Evolutionary conservation across 2,888 invertebrate genomes (phyloP).

Genomic region (Cheilosia urbana): DNA sequence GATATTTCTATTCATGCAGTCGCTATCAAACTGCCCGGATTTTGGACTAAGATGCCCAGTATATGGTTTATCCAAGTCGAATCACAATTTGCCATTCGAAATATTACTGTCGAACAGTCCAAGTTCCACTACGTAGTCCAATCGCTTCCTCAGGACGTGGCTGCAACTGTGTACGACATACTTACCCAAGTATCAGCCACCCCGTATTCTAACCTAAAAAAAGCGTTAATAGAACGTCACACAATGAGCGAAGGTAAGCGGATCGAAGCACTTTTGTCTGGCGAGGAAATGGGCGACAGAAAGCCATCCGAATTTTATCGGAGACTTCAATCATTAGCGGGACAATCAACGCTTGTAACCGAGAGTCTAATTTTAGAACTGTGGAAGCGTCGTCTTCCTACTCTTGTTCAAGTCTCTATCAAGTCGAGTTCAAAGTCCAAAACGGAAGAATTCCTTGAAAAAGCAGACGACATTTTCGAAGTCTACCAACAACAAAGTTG

Average conservation of each 20-base stretch:
- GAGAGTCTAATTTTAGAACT: conserved; percentile 28
- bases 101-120: conserved; percentile 1
- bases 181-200: background rate
- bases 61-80: conserved; percentile 21
- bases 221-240: conserved; percentile 18
- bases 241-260: conserved; percentile 3
- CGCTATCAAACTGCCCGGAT: conserved; percentile 12
- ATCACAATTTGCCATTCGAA: background rate
- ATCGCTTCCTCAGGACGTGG: conserved; percentile 6
- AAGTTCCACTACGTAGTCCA: conserved; percentile 11
- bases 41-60: conserved; percentile 6
- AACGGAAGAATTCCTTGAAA: background rate
- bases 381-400: conserved; percentile 18
- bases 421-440: conserved; percentile 14
- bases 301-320: conserved; percentile 12
- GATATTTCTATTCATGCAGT: background rate
- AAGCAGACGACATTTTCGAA: conserved; percentile 15
- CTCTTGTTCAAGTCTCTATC: conserved; percentile 29
- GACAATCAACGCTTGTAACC: conserved; percentile 24
- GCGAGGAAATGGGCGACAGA: conserved; percentile 14
- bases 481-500: conserved; percentile 12
- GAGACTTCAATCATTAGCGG: conserved; percentile 7
- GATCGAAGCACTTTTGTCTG: conserved; percentile 9
- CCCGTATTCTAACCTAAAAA: conserved; percentile 7
- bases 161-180: conserved; percentile 1